phyloP scores from a whole-genome alignment of 2,797 vertebrate genomes.

The Sarcoramphus papa region DNA sequence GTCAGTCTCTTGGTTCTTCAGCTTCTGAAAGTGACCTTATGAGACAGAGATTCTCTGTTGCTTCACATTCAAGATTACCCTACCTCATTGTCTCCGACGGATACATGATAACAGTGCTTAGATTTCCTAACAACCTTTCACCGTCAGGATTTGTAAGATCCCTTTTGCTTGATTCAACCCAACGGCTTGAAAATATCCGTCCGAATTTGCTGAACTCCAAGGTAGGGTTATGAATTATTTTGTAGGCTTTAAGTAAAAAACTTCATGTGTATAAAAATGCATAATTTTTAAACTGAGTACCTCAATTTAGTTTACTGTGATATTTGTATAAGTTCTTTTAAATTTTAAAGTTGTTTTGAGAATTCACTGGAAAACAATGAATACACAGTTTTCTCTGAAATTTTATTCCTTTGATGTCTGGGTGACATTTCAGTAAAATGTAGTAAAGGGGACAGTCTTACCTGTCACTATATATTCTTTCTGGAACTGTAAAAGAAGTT shows the following conservation, averaged over 20 bases:
- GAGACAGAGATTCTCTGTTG: slow-evolving; percentile 90
- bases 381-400: not conserved
- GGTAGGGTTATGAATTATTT: slow-evolving; percentile 66
- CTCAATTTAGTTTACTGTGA: not conserved
- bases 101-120: slow-evolving; percentile 89
- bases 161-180: slow-evolving; percentile 80
- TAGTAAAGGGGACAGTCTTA: not conserved
- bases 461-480: not conserved
- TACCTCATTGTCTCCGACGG: slow-evolving; percentile 93
- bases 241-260: not conserved
- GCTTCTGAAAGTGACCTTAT: slow-evolving; percentile 81
- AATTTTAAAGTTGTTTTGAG: not conserved
- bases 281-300: accelerated
- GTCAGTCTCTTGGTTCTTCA: slow-evolving; percentile 80
- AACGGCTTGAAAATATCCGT: slow-evolving; percentile 78
- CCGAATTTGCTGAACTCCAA: slow-evolving; percentile 67
- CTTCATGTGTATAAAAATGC: not conserved
- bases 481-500: not conserved
- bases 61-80: slow-evolving; percentile 85
- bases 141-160: slow-evolving; percentile 76
- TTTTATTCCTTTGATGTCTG: not conserved
- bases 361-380: not conserved
- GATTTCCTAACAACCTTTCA: slow-evolving; percentile 71
- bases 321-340: not conserved
- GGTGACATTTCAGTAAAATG: not conserved